These are phyloP conservation scores for Bos indicus DNA, from an alignment of 2,113 vertebrate genomes.

Conservation along the genomic window DNA sequence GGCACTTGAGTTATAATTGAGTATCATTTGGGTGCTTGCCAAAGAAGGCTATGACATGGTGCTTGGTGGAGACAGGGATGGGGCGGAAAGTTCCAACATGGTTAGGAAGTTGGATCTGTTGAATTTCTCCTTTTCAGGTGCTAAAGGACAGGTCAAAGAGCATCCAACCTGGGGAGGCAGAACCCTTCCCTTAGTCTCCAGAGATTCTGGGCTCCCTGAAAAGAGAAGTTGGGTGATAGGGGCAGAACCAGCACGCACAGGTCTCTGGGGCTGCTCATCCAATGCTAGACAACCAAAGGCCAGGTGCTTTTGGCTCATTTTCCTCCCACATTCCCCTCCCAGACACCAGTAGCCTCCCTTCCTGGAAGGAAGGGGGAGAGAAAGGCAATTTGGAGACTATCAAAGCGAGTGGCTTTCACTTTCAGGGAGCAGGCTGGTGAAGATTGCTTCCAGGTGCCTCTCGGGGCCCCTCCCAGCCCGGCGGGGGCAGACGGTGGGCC, in stretches of 20 bases:
- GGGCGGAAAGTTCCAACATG: background rate
- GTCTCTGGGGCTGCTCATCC: background rate
- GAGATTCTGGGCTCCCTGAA: background rate
- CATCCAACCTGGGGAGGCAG: background rate
- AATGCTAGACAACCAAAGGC: background rate
- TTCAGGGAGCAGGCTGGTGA: slow-evolving; percentile 83
- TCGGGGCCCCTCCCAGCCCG: background rate
- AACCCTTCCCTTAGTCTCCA: background rate
- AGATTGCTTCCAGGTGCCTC: slow-evolving; percentile 89
- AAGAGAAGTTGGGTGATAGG: accelerated
- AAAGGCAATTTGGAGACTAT: slow-evolving; percentile 79
- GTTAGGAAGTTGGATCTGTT: background rate
- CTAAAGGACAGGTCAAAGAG: background rate
- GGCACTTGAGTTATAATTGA: background rate
- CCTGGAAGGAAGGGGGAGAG: slow-evolving; percentile 67
- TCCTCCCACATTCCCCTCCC: background rate
- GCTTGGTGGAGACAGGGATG: background rate
- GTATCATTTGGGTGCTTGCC: background rate
- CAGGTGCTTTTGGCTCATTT: background rate
- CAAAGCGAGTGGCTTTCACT: slow-evolving; percentile 84
- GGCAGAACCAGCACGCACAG: background rate
- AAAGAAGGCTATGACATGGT: background rate
- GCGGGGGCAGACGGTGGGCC: background rate
- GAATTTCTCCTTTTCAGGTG: background rate
- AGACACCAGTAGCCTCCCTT: background rate